Base-by-base conservation (phyloP, 2,888 invertebrate genomes). In the Cheilosia pagana region DNA sequence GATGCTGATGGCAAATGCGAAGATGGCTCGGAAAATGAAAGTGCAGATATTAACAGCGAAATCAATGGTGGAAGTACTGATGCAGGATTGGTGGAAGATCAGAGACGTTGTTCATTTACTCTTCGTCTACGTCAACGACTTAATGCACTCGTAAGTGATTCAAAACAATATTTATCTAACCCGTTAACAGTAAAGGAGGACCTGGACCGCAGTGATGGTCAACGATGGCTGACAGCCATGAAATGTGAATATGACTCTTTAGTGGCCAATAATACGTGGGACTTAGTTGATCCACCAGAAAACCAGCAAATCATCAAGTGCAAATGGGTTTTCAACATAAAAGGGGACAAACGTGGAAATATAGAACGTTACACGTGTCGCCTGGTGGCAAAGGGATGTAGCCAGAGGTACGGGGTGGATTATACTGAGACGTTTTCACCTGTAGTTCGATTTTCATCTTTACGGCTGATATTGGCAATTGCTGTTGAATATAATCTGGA, bases 401-500 rank as follows among this genome's bases (percentile, higher is more conserved):
- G 23, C 23, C 63, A 65, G 23, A 12, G 50, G 23, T 50, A 35
- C 10, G 63, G 63, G 12, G 50, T 35, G 10, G 35, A 63, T 35
- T 63, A 52, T 23, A 50, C 21, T 2, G 63, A 63, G 23, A 63
- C 48, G 19, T 50, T 63, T 16, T 63, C 63, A 35, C 63, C 50
- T n/a, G 50, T 63, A 2, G 63, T 63, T 6, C 39, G 63, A n/a
- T 52, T 35, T 35, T 50, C 21, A 12, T 50, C 50, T 7, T 21
- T 63, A n/a, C 35, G 63, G 39, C n/a, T 63, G 31, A 50, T 63
- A 50, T 50, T 63, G 35, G 31, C 50, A 31, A 0, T 63, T 31
- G 63, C 63, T n/a, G 31, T n/a, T 14, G 71, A 86, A 60, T 52
- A 81, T 23, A 59, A 41, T 1, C 45, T 82, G 21, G n/a, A 65